Evolutionary conservation across 92 coral and sea anemone species (phyloP).

Genomic region (Heliopora coerulea): DNA sequence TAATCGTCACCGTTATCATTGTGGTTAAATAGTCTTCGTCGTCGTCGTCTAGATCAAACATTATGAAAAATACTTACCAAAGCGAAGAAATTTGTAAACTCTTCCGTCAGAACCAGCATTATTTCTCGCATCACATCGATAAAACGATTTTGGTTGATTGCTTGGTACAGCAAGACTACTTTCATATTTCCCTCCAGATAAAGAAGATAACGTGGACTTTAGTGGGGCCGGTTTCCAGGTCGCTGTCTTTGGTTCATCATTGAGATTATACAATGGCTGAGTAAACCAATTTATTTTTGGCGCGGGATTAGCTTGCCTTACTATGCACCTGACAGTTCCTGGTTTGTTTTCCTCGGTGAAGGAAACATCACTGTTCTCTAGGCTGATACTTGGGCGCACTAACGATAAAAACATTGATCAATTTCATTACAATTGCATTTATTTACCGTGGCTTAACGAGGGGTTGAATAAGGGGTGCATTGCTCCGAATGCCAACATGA

Average conservation of each 20-base stretch:
- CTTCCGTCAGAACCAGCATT: constrained; percentile 52
- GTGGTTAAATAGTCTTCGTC: no score
- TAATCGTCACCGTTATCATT: no score
- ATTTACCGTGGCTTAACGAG: no score
- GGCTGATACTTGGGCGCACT: constrained; percentile 1
- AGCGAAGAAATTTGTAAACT: constrained; percentile 47
- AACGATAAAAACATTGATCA: not conserved
- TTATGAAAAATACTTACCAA: no score
- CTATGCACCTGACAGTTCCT: constrained; percentile 38
- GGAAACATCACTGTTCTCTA: not conserved
- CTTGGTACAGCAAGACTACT: constrained; percentile 49
- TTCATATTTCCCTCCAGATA: constrained; percentile 11
- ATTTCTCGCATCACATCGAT: constrained; percentile 65
- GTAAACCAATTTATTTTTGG: constrained; percentile 57
- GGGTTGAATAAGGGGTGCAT: no score
- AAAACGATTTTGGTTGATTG: constrained; percentile 43
- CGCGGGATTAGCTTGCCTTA: constrained; percentile 51
- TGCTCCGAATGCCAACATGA: no score
- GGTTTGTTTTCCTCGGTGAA: not conserved
- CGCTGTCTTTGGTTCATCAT: constrained; percentile 35
- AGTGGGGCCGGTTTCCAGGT: constrained; percentile 30
- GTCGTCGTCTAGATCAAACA: no score
- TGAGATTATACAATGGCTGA: constrained; percentile 24
- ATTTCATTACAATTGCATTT: not conserved
- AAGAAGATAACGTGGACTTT: not conserved